Conservation (phyloP, 2,797 vertebrate genomes). For the Mormyrus hasselquistii region DNA sequence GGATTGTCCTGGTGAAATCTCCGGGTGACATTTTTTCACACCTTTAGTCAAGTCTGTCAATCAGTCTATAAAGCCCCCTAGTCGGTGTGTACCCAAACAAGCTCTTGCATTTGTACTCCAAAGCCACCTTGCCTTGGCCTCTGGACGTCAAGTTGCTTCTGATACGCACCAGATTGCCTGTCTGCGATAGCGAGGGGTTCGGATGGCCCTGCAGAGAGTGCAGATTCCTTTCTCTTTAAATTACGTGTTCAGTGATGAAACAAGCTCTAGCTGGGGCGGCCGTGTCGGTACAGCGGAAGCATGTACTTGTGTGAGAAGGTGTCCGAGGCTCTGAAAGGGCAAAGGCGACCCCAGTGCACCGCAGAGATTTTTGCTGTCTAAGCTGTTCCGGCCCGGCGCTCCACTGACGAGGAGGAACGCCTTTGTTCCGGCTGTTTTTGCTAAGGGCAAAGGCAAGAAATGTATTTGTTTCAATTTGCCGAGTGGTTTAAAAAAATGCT, state of each 20-base stretch:
- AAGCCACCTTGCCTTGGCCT: neutral
- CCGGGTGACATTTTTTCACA: neutral
- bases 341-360: constrained; percentile 23
- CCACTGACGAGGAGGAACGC: constrained; percentile 23
- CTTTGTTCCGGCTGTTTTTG: constrained; percentile 22
- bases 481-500: constrained; percentile 17
- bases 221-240: constrained; percentile 22
- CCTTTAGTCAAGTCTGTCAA: neutral
- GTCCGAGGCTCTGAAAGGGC: constrained; percentile 21
- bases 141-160: neutral
- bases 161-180: neutral
- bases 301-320: constrained; percentile 12
- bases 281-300: constrained; percentile 22
- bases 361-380: constrained; percentile 26
- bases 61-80: neutral
- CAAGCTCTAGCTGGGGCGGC: constrained; percentile 15
- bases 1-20: neutral
- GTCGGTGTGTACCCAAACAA: neutral
- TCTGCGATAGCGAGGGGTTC: neutral
- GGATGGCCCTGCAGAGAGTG: neutral
- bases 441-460: constrained; percentile 28
- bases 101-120: neutral
- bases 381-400: constrained; percentile 28
- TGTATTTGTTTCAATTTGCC: constrained; percentile 32
- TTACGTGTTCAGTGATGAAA: neutral